Conservation (phyloP, 2,113 vertebrate species). For the Glaucomys volans region DNA sequence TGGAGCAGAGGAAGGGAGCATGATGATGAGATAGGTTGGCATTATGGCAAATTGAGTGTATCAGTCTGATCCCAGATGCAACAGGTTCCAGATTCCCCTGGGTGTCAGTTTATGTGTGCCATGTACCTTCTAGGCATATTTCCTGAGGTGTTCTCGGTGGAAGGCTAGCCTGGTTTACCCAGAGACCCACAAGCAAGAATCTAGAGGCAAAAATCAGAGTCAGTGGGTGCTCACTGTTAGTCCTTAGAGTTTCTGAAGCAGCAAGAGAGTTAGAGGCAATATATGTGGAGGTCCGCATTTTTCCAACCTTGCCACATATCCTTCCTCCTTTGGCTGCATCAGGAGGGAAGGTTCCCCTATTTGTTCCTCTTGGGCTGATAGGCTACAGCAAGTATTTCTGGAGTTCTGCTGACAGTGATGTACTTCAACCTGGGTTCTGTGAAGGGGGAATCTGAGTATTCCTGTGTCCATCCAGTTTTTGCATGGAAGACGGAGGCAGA, state of each 20-base stretch:
- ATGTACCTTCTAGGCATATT: background rate
- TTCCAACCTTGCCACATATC: background rate
- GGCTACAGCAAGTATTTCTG: background rate
- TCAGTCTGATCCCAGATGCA: background rate
- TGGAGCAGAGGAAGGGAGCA: background rate
- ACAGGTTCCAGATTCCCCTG: background rate
- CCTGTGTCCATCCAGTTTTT: background rate
- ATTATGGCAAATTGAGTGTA: background rate
- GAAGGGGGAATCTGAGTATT: background rate
- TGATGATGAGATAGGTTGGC: too few species aligned
- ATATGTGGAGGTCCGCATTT: background rate
- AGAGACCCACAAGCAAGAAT: background rate
- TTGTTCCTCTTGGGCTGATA: background rate
- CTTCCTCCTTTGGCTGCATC: background rate
- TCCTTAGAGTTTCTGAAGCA: conserved; percentile 11
- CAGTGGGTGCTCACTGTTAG: background rate
- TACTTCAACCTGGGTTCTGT: background rate
- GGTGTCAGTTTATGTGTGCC: background rate
- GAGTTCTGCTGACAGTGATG: background rate
- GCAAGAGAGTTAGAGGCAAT: background rate
- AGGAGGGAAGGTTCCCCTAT: background rate
- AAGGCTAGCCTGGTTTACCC: background rate
- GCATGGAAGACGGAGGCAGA: background rate
- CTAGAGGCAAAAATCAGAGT: background rate
- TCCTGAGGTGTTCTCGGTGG: background rate